Evolutionary conservation across 2,113 vertebrate genomes (phyloP).

Genomic region (Pheucticus melanocephalus): DNA sequence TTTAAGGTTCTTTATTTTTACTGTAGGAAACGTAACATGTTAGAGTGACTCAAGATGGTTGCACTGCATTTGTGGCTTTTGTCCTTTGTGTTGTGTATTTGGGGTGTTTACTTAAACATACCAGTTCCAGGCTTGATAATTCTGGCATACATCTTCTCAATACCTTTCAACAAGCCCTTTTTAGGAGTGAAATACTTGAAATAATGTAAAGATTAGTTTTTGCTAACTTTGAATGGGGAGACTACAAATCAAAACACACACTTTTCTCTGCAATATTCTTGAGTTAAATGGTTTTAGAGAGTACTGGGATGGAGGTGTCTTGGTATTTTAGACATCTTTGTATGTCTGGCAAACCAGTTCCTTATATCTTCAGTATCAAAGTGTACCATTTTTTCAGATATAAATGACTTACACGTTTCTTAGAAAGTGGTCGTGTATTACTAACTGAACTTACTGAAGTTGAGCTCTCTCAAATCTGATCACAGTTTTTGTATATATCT

Average conservation of each 20-base stretch:
- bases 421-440: background rate
- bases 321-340: background rate
- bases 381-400: background rate
- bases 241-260: background rate
- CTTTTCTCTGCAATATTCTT: background rate
- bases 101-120: background rate
- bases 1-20: background rate
- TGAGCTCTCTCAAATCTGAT: background rate
- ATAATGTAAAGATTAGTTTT: background rate
- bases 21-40: background rate
- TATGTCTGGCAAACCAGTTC: background rate
- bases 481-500: rapidly evolving
- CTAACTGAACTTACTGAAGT: background rate
- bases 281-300: background rate
- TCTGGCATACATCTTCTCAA: background rate
- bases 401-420: background rate
- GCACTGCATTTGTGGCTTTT: background rate
- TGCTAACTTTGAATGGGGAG: background rate
- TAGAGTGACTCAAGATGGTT: background rate
- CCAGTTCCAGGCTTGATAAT: background rate
- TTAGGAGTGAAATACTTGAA: background rate
- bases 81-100: background rate
- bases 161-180: background rate
- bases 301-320: background rate
- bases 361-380: background rate